Evolutionary conservation across 1,140 invertebrate genomes (phyloP), one percentile per base, ranked within the genome.

Genomic region (Pomacea maculata): DNA sequence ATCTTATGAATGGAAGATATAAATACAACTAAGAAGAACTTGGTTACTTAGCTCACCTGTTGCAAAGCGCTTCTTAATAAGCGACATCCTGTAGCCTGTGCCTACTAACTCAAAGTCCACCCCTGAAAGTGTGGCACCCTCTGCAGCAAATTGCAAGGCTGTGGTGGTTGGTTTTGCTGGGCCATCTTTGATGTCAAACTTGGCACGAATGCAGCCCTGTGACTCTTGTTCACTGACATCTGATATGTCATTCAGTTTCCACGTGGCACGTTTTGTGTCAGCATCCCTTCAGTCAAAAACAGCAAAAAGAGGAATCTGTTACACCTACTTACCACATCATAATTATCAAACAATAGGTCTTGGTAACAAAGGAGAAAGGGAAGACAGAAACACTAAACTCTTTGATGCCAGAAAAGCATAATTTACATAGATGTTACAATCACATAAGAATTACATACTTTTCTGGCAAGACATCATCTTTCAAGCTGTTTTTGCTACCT

Each of bases 11-110:
- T 45, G 15, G 45, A 34, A 78, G 19, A 78, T 21, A 68, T 9
- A 0, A 61, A 29, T n/a, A 79, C 25, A 29, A 12, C 14, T 7
- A 12, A 71, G 7, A 79, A 21, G 70, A 14, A 54, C 65, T 64
- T 14, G 57, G 57, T 65, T 5, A 4, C 7, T 65, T 14, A 73
- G 25, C 34, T 93, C 93, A 95, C 97, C 97, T 86, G 97, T 97
- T 78, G 97, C 95, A 92, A 99, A 98, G 90, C 97, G 93, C 85
- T 96, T 94, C 91, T 99, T 99, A 68, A 97, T 95, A 84, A 99
- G 93, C 54, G 97, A 99, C 79, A 99, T 92, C 88, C 97, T 94
- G 91, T 99, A 99, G 11, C 97, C 97, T 79, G 94, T 91, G 14
- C 96, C 96, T 78, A 95, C 92, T 29, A 99, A 92, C 91, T 97